Base-by-base conservation (phyloP, 2,888 invertebrate species). In the Papilio elwesi region DNA sequence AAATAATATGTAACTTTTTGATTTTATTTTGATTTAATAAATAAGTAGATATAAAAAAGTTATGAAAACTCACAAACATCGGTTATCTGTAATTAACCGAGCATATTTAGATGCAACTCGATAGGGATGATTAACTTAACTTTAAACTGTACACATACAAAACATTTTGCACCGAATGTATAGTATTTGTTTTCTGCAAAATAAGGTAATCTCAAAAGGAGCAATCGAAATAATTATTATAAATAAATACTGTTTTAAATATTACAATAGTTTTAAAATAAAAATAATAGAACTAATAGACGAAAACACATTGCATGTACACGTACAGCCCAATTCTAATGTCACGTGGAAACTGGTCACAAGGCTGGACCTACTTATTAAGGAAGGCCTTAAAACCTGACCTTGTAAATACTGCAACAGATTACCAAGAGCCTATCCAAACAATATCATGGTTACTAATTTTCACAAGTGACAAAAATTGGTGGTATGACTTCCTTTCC, bases 381-480 rank as follows among this genome's bases (percentile, higher is more conserved):
- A 51, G 69, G 47, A 52, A 51, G 15, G 52, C 69, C 65, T 59
- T 59, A 69, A 73, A 73, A 68, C 16, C 9, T 36, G 67, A 65
- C 73, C 68, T 57, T 68, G 57, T 57, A 63, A 55, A 68, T 72
- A 73, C 49, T 65, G 55, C 68, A 38, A 68, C 13, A 64, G 72
- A 55, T 72, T 68, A 68, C 43, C 43, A 43, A 47, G 55, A 53
- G 26, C 68, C 47, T 68, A 57, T 57, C 63, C 67, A 67, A 55
- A 53, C 13, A 47, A 67, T n/a, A 59, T 26, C 49, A 36, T 65
- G 36, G 36, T 36, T 49, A 36, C 48, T 65, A 51, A 49, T 65
- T 65, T 49, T 26, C 6, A 49, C 51, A 26, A 59, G 38, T 59
- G 57, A 59, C 38, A 59, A 36, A 55, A 36, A 26, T 55, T 26